Percentiles rank a stretch among this genome's conserved stretches.
Evolutionary conservation across 1,140 invertebrate species (phyloP).

Genomic region (Leptestheria dahalacensis): DNA sequence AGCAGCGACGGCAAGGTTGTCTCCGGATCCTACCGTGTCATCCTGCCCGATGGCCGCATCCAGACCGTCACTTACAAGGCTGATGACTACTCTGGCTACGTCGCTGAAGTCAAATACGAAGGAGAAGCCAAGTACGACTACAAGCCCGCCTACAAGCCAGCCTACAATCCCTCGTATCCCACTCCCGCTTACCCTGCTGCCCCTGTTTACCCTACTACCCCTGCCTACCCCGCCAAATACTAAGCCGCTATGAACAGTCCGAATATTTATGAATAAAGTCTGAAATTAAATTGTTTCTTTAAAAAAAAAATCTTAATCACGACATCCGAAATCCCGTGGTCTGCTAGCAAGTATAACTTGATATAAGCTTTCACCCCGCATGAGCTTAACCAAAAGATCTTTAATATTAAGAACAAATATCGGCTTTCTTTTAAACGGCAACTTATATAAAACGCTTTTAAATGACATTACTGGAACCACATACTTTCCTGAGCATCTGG

Average conservation of each 20-base stretch:
- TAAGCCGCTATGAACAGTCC: neutral
- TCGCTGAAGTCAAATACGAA: conserved; percentile 18
- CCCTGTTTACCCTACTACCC: conserved; percentile 1
- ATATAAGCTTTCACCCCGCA: too few species aligned
- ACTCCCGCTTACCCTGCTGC: neutral
- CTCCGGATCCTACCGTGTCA: conserved; percentile 52
- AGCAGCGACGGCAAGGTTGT: conserved; percentile 41
- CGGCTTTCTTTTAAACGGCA: too few species aligned
- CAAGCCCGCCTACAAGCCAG: conserved; percentile 16
- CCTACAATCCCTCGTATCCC: neutral
- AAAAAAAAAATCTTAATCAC: too few species aligned
- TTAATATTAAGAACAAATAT: too few species aligned
- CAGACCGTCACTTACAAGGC: conserved; percentile 16
- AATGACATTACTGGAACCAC: too few species aligned
- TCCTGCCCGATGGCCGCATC: conserved; percentile 51
- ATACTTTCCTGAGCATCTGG: too few species aligned
- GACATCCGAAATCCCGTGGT: too few species aligned
- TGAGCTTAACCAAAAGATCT: too few species aligned
- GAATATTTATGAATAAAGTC: neutral
- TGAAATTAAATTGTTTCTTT: neutral
- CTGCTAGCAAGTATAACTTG: too few species aligned
- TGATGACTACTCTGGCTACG: conserved; percentile 17
- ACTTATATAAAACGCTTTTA: too few species aligned
- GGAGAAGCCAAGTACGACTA: conserved; percentile 17
- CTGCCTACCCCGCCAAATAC: neutral